phyloP scores from a whole-genome alignment of 2,797 vertebrate species.

The Poecile montanus region DNA sequence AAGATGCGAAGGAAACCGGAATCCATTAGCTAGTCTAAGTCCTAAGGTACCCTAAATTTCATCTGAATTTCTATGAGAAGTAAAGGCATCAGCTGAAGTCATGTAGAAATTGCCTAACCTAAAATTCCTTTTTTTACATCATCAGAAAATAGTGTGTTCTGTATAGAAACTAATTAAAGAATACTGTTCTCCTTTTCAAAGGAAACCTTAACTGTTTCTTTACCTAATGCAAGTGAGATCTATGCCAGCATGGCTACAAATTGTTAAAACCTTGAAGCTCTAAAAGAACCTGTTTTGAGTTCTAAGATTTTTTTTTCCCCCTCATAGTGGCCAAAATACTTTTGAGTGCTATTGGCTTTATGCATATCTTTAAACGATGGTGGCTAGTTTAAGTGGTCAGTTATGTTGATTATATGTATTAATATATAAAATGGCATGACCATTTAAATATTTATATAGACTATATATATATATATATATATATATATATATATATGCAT shows the following conservation, averaged over 20 bases:
- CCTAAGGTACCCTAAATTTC: background rate
- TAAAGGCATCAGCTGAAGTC: background rate
- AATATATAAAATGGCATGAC: background rate
- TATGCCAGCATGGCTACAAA: background rate
- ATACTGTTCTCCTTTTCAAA: background rate
- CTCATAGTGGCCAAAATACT: background rate
- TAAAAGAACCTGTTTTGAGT: background rate
- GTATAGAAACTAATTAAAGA: background rate
- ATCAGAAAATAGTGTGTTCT: background rate
- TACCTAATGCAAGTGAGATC: background rate
- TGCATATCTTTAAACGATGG: background rate
- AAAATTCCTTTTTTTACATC: background rate
- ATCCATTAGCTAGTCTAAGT: background rate
- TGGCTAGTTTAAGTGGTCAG: background rate
- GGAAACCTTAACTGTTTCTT: background rate
- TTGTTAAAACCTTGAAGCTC: background rate
- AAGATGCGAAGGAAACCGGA: background rate
- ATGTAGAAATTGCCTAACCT: background rate
- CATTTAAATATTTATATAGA: too few relatives aligned
- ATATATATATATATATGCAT: too few relatives aligned
- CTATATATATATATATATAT: too few relatives aligned
- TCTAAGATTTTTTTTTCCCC: background rate
- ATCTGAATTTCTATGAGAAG: background rate
- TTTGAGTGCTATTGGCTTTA: background rate
- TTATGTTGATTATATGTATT: background rate